Percentiles rank a stretch among this genome's conserved stretches.
Evolutionary conservation across 2,113 vertebrate genomes (phyloP).

Genomic region (Rhinoptilus africanus): DNA sequence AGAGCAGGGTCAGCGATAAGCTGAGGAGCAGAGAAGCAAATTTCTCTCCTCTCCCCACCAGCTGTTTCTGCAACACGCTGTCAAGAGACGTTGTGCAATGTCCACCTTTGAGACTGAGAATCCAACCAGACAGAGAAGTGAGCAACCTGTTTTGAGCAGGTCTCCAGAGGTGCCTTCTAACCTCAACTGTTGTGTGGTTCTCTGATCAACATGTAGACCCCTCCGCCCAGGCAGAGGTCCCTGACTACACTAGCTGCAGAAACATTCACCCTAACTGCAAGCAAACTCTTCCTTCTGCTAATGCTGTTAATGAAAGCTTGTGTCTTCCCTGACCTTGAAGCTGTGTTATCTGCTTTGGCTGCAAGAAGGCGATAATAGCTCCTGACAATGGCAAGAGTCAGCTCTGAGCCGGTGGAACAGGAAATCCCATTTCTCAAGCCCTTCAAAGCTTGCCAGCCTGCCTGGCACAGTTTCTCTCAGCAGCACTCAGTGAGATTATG

Average conservation of each 20-base stretch:
- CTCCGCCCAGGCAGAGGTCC: not conserved
- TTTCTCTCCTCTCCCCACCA: not conserved
- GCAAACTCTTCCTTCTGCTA: not conserved
- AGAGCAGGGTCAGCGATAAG: not conserved
- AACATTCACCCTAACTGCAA: not conserved
- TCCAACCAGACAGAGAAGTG: not conserved
- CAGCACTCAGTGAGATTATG: conserved; percentile 50
- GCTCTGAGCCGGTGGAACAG: conserved; percentile 47
- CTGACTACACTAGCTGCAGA: not conserved
- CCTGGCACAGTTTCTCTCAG: conserved; percentile 48
- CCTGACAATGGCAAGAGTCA: conserved; percentile 50
- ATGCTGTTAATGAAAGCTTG: not conserved
- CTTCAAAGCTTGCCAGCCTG: conserved; percentile 61
- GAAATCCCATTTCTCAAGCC: conserved; percentile 68
- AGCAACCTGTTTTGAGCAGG: not conserved
- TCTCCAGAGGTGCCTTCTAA: not conserved
- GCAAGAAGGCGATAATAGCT: conserved; percentile 23
- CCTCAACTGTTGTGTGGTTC: not conserved
- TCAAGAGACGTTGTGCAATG: not conserved
- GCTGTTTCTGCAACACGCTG: not conserved
- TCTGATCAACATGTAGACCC: not conserved
- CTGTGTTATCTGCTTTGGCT: conserved; percentile 44
- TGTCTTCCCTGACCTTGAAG: conserved; percentile 57
- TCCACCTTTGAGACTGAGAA: not conserved
- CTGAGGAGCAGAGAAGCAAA: not conserved